Evolutionary conservation across 2,113 vertebrate species (phyloP).

Genomic region (Daubentonia madagascariensis): DNA sequence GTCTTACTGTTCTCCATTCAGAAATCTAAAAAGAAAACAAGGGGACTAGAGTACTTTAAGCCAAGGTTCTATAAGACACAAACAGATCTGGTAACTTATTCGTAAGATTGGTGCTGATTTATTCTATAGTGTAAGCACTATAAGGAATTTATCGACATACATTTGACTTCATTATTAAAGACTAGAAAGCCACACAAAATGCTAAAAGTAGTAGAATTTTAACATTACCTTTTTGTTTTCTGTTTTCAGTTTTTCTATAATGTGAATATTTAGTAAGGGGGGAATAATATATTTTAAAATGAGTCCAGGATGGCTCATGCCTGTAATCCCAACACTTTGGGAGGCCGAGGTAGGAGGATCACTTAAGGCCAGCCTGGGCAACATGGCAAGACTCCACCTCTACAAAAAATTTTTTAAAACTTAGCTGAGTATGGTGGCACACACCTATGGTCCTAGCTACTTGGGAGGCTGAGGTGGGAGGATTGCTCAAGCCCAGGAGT

Average conservation of each 20-base stretch:
- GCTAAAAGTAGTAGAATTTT: neutral
- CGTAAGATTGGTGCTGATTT: neutral
- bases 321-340: no score
- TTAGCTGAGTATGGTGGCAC: no score
- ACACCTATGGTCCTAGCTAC: no score
- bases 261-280: neutral
- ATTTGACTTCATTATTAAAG: neutral
- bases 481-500: no score
- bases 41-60: neutral
- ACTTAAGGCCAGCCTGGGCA: no score
- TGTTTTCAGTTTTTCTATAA: slow-evolving; percentile 16
- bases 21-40: neutral
- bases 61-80: neutral
- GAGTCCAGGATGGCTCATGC: no score
- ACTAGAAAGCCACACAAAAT: slow-evolving; percentile 4
- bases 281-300: no score
- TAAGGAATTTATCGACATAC: neutral
- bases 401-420: no score
- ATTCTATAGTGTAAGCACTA: neutral
- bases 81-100: neutral
- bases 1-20: neutral
- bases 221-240: neutral
- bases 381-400: no score
- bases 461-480: no score
- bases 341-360: no score